These are phyloP conservation scores for Poeciliopsis turrubarensis DNA, from an alignment of 2,113 vertebrate species.

Conservation along the genomic window DNA sequence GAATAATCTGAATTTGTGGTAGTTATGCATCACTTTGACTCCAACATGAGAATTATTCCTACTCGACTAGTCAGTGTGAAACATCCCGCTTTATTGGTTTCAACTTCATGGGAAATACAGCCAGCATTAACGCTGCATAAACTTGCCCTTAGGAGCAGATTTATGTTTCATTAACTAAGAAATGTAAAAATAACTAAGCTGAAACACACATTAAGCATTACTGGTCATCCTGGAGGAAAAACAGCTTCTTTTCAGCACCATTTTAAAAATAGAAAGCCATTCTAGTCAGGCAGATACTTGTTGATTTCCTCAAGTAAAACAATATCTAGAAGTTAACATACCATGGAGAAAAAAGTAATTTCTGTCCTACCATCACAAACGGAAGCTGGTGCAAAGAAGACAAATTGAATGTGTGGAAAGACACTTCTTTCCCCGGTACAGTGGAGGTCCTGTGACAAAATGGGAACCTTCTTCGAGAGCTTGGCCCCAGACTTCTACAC, in stretches of 20 bases:
- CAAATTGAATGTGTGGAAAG: too few relatives aligned
- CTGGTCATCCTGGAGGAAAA: neutral
- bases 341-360: too few relatives aligned
- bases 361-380: too few relatives aligned
- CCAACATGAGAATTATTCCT: slow-evolving; percentile 26
- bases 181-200: neutral
- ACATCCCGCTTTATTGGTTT: slow-evolving; percentile 26
- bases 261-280: neutral
- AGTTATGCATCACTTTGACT: slow-evolving; percentile 42
- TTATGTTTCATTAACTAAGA: neutral
- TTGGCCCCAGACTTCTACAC: too few relatives aligned
- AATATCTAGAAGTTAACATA: neutral
- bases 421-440: too few relatives aligned
- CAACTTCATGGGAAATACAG: slow-evolving; percentile 49
- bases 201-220: neutral
- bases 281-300: neutral
- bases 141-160: neutral
- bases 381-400: too few relatives aligned
- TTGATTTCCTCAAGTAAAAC: neutral
- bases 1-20: slow-evolving; percentile 50
- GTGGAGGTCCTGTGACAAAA: too few relatives aligned
- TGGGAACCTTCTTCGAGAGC: too few relatives aligned
- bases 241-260: neutral
- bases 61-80: slow-evolving; percentile 6
- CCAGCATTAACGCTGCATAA: slow-evolving; percentile 25